These are phyloP conservation scores for Drosophila demipolita DNA, from an alignment of 2,888 invertebrate species.

Conservation along the genomic window DNA sequence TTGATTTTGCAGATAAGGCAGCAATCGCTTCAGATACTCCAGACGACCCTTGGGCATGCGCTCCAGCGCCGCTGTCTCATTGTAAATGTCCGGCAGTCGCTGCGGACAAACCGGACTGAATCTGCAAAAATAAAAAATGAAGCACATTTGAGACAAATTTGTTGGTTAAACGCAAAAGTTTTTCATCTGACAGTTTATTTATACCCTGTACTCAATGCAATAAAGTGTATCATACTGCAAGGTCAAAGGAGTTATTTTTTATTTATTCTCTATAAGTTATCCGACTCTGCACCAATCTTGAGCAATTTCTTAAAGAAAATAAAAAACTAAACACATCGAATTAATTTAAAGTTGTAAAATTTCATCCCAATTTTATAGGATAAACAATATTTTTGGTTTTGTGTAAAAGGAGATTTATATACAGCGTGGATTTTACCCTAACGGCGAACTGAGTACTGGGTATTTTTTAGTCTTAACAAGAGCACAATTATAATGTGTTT, in stretches of 20 bases:
- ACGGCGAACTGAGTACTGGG: not conserved
- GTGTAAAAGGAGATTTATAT: not conserved
- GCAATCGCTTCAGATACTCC: conserved; percentile 94
- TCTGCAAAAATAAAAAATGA: conserved; percentile 80
- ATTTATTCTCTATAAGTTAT: not conserved
- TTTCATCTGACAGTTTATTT: conserved; percentile 29
- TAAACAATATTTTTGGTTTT: not conserved
- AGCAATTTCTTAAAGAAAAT: not conserved
- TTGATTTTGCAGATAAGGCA: conserved; percentile 95
- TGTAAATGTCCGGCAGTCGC: conserved; percentile 93
- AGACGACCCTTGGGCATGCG: conserved; percentile 95
- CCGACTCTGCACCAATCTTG: not conserved
- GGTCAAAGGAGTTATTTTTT: not conserved
- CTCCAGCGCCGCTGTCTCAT: conserved; percentile 92
- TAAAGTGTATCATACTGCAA: not conserved
- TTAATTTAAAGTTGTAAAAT: not conserved
- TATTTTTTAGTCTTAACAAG: not conserved
- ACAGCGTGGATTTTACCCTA: not conserved
- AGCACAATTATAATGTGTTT: not conserved
- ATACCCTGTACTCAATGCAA: not conserved
- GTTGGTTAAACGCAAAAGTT: conserved; percentile 59
- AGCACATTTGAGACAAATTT: conserved; percentile 36
- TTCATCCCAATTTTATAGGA: not conserved
- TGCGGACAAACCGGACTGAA: conserved; percentile 97
- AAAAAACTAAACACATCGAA: not conserved